Base-by-base conservation (phyloP, 2,888 invertebrate species). In the Acrobasis suavella region DNA sequence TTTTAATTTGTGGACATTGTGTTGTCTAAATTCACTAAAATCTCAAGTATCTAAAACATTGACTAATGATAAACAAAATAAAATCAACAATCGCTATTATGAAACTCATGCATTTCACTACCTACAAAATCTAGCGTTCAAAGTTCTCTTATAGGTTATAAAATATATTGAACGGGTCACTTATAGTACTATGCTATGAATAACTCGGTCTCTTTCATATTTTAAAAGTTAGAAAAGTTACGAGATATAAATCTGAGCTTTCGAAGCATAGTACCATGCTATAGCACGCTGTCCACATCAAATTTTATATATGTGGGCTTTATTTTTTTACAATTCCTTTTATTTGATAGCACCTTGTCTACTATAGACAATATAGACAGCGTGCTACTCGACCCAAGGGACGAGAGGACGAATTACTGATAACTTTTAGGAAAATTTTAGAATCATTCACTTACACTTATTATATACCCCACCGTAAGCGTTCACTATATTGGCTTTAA, bases 111-210 rank as follows among this genome's bases (percentile, higher is more conserved):
- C 84, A 82, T 79, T 85, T 81, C 66, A 78, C 85, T 86, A 89
- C 69, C 87, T 87, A 89, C 74, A 78, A 75, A 75, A 71, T 79
- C 88, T 89, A 89, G 88, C 89, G 83, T 81, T 84, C 77, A 75
- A 79, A 77, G 70, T 77, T 79, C 67, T 80, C 79, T 81, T 82
- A 32, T 7, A 82, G 77, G 73, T 77, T 63, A 67, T 58, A 62
- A 58, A 69, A 51, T 42, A 56, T 58, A 50, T 63, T 52, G 52
- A 55, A 59, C 59, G 46, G 56, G 58, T 17, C 32, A 54, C 22
- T 37, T 52, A 49, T 15, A 50, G 60, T 64, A 67, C 69, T 56
- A 65, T 69, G 67, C 67, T 42, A 59, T 58, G 52, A 46, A 62
- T 58, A 22, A 51, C 14, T 46, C 46, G 9, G 14, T 42, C 16